A percentile compares a stretch with the other conserved stretches of the same genome.
Evolutionary conservation across 64 coral and sea anemone genomes (phyloP).

Genomic region (Hydrozoanthus tunicans): DNA sequence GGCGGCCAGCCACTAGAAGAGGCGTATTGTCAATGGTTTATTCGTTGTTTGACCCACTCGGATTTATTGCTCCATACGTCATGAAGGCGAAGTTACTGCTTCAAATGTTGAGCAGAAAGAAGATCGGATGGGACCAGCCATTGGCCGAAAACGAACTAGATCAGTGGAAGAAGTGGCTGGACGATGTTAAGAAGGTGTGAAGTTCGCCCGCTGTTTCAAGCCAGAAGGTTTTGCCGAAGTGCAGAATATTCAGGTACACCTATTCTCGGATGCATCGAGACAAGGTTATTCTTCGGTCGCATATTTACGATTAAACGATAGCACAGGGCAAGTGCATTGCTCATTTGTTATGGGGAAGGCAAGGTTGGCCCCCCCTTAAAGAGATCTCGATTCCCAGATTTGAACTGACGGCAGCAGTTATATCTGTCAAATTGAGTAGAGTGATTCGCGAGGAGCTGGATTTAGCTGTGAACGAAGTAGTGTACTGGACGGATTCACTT

Average conservation of each 20-base stretch:
- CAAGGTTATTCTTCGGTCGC: slow-evolving; percentile 54
- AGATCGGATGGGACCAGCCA: slow-evolving; percentile 56
- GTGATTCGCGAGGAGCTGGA: slow-evolving; percentile 31
- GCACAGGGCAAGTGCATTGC: slow-evolving; percentile 18
- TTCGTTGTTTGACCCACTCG: slow-evolving; percentile 55
- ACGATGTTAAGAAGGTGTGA: slow-evolving; percentile 44
- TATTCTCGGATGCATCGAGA: slow-evolving; percentile 36
- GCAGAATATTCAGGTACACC: slow-evolving; percentile 20
- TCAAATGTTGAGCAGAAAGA: slow-evolving; percentile 51
- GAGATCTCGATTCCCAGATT: slow-evolving; percentile 55
- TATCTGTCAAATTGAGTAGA: slow-evolving; percentile 27
- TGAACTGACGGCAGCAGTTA: slow-evolving; percentile 40
- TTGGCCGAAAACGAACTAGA: background rate
- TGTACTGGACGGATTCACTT: slow-evolving; percentile 42
- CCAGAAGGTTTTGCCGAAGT: slow-evolving; percentile 38
- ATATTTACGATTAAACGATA: slow-evolving; percentile 19
- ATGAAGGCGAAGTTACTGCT: slow-evolving; percentile 63
- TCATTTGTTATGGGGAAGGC: slow-evolving; percentile 39
- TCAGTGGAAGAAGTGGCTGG: slow-evolving; percentile 53
- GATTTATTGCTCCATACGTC: slow-evolving; percentile 48
- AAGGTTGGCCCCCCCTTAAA: slow-evolving; percentile 29
- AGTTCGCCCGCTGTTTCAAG: slow-evolving; percentile 43
- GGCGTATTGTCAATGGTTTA: slow-evolving; percentile 36
- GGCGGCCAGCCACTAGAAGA: slow-evolving; percentile 14
- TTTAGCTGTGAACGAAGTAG: background rate